Evolutionary conservation across 2,888 invertebrate species (phyloP), one percentile per base, ranked within the genome.

Genomic region (Mimumesa dahlbomi): DNA sequence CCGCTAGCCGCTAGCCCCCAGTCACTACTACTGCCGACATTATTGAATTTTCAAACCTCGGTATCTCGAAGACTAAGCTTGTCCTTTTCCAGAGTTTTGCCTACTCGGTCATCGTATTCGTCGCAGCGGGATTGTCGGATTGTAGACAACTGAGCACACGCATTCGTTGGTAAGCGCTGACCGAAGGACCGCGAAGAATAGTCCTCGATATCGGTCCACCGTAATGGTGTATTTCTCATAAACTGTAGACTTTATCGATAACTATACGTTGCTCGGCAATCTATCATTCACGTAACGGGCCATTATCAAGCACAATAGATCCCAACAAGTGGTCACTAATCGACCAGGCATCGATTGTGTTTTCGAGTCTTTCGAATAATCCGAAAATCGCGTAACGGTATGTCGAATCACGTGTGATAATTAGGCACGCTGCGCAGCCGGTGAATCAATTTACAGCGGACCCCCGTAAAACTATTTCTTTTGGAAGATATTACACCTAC

Each of bases 401-500:
- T 46, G 36, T 40, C 21, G 57, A 71, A 56, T 45, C 16, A n/a
- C n/a, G 29, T n/a, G 34, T 34, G 56, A 48, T 59, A 54, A 73
- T 67, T 68, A 68, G 18, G 18, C 22, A 31, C 49, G 56, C 65
- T 40, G 64, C 50, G 52, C 57, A 16, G 61, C 58, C 36, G 61
- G 75, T 58, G 48, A 73, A 70, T 75, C 66, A 65, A 67, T 77
- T 75, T 69, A 69, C 64, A 38, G 63, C 14, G 45, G 64, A 42
- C 31, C 29, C 34, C 62, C 11, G 46, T 34, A 18, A 50, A 38
- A 18, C 11, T 31, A 38, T 59, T 45, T 48, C 21, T 46, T 43
- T 45, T 56, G 46, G 11, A 25, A 63, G 56, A 59, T 40, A 14
- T 22, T 25, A 38, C 34, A 45, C 50, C 53, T 53, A 43, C 45